Conservation (phyloP, 2,888 invertebrate genomes). For the Himalopsyche kuldschensis region DNA sequence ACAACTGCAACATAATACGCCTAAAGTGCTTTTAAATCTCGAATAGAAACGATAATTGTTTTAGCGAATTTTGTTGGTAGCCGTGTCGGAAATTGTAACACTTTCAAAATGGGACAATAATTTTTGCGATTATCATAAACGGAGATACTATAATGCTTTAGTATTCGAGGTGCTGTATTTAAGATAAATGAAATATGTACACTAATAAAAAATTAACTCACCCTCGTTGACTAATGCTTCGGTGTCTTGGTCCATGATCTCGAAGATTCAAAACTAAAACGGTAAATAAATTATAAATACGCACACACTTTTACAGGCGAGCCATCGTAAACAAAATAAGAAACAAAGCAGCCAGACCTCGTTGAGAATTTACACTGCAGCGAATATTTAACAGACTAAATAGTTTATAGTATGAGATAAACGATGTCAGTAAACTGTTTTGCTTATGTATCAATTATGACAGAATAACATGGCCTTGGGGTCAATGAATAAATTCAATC, state of each 20-base stretch:
- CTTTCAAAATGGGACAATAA: not conserved
- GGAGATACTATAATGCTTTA: not conserved
- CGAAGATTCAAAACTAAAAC: slow-evolving; percentile 10
- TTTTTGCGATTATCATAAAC: not conserved
- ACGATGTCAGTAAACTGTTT: not conserved
- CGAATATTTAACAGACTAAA: not conserved
- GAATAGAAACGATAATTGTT: too few relatives aligned
- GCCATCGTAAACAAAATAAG: not conserved
- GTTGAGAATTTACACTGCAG: not conserved
- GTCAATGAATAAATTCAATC: not conserved
- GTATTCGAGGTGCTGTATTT: not conserved
- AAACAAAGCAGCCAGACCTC: not conserved
- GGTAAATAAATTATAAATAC: not conserved
- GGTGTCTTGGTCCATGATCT: slow-evolving; percentile 9
- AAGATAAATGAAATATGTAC: not conserved
- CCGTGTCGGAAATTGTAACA: not conserved
- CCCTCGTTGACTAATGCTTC: slow-evolving; percentile 4
- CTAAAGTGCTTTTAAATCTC: too few relatives aligned
- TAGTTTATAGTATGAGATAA: not conserved
- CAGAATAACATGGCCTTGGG: slow-evolving; percentile 5
- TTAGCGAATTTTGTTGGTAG: not conserved
- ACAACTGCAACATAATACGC: too few relatives aligned
- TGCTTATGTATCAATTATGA: not conserved
- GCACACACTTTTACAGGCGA: not conserved
- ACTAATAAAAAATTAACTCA: not conserved